Evolutionary conservation across 2,797 vertebrate species (phyloP).

Genomic region (Rhabdophis nuchalis): DNA sequence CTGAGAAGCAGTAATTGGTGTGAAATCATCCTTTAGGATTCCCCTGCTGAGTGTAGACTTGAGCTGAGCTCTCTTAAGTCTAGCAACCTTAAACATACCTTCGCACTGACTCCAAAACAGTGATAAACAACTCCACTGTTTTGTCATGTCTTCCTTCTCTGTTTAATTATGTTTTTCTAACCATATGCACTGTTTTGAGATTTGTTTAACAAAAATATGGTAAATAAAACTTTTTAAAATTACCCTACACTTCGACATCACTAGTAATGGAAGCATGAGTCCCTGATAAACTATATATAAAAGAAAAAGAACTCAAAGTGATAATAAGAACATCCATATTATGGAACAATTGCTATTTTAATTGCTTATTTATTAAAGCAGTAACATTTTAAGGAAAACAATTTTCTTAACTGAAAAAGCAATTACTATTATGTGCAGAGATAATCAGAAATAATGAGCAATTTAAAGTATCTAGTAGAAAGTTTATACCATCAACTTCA

Average conservation of each 20-base stretch:
- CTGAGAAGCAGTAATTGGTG: not conserved
- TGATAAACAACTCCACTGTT: not conserved
- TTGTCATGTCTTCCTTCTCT: not conserved
- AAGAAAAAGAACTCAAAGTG: not conserved
- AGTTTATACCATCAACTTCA: not conserved
- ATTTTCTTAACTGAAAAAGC: constrained; percentile 4
- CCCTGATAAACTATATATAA: not conserved
- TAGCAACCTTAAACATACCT: not conserved
- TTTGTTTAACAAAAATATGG: not conserved
- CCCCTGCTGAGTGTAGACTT: not conserved
- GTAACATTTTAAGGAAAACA: not conserved
- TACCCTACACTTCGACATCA: not conserved
- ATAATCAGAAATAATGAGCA: not conserved
- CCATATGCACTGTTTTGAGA: not conserved
- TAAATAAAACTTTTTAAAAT: not conserved
- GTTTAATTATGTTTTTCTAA: not conserved
- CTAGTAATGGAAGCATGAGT: not conserved
- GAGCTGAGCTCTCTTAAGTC: not conserved
- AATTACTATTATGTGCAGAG: not conserved
- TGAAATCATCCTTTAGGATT: not conserved
- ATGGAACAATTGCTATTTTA: not conserved
- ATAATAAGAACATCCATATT: not conserved
- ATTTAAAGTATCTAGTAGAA: not conserved
- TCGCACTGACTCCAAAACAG: not conserved
- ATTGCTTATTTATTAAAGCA: not conserved